These are phyloP conservation scores for Melanotaenia nigrans DNA, from an alignment of 2,797 vertebrate species.

Conservation along the genomic window DNA sequence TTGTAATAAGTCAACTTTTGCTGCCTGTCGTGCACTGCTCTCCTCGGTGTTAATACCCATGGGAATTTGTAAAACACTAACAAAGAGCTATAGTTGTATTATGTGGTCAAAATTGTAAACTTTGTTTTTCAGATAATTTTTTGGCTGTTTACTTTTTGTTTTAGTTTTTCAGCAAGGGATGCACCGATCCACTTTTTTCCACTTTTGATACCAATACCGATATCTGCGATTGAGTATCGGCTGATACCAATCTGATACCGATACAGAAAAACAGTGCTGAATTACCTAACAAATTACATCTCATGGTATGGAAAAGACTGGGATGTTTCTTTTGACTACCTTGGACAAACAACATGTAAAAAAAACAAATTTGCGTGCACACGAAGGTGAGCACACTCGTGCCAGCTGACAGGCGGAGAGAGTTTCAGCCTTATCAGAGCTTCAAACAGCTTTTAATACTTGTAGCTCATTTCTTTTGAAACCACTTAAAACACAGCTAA, in stretches of 20 bases:
- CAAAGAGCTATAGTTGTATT: not conserved
- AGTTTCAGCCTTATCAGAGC: not conserved
- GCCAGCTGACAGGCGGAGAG: too few species aligned
- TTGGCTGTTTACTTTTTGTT: not conserved
- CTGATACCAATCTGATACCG: too few species aligned
- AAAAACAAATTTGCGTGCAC: too few species aligned
- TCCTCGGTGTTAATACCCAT: not conserved
- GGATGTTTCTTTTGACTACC: too few species aligned
- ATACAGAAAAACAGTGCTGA: too few species aligned
- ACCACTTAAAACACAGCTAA: not conserved
- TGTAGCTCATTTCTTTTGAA: not conserved
- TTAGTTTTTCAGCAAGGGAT: not conserved
- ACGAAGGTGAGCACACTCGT: too few species aligned
- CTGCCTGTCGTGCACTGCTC: not conserved
- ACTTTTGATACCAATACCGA: too few species aligned
- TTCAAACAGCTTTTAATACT: not conserved
- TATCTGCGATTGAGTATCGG: too few species aligned
- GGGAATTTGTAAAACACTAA: not conserved
- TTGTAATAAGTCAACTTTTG: conserved; percentile 18
- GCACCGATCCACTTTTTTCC: too few species aligned
- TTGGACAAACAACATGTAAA: too few species aligned
- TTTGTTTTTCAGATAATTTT: not conserved
- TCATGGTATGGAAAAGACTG: too few species aligned
- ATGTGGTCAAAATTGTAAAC: not conserved
- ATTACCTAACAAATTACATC: too few species aligned